Evolutionary conservation across 1,140 invertebrate species (phyloP), one percentile per base, ranked within the genome.

Genomic region (Orussus abietinus): DNA sequence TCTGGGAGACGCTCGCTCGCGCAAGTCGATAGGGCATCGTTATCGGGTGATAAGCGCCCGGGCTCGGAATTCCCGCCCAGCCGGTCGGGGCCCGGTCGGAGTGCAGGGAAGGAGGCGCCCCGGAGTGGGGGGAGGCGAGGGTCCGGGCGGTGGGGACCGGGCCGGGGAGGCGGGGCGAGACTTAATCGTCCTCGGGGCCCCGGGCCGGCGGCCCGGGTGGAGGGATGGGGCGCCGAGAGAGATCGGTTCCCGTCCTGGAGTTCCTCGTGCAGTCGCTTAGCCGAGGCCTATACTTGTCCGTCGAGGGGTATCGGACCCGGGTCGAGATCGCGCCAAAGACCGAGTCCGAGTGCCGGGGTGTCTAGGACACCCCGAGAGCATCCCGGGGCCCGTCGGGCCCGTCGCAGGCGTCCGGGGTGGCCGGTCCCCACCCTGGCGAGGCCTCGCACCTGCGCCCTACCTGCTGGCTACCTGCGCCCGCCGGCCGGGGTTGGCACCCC

Each of bases 221-320:
- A 41, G 49, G 49, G 52, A 49, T 49, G 46, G 46, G 47, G 43
- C 29, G 47, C 39, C 43, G 49, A 51, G 49, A 49, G 51, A 35
- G 42, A 39, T 28, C 45, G 46, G 46, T 47, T 36, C 46, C 42
- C 41, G 49, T 31, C 47, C 49, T 47, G 44, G 57, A 59, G 59
- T 62, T 64, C 58, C 62, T 59, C 60, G 52, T 65, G 64, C 67
- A 69, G 66, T 70, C 62, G 67, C 59, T n/a, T 59, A 61, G 58
- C 59, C 55, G 65, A 66, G 62, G 62, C 58, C 62, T 68, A 70
- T 67, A 62, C 64, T 64, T 58, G 62, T 61, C 57, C 60, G 63
- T 66, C 57, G 57, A 65, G 58, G 57, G 58, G 58, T 63, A 64
- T 62, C 61, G 57, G 52, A 56, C 45, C 38, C 25, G 31, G 36